Evolutionary conservation across 2,113 vertebrate genomes (phyloP).

Genomic region (Zeus faber): DNA sequence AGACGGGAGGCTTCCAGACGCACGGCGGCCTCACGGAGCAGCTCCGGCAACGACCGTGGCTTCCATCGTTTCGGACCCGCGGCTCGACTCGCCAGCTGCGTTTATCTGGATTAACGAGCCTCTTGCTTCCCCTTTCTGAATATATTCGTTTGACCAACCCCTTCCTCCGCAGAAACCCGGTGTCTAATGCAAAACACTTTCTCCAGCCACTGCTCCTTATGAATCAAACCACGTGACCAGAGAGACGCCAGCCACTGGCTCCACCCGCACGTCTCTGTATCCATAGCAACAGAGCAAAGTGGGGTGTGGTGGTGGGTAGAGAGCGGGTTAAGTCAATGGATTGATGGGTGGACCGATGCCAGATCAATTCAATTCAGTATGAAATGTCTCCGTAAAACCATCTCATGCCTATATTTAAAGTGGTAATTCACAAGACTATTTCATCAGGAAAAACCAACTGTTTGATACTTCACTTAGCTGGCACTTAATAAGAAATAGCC

Average conservation of each 20-base stretch:
- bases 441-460: no score
- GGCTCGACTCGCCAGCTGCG: background rate
- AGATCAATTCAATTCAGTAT: no score
- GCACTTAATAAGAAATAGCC: no score
- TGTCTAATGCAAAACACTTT: conserved; percentile 48
- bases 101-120: background rate
- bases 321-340: no score
- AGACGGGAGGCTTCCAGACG: background rate
- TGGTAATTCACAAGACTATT: no score
- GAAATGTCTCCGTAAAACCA: no score
- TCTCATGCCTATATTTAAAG: no score
- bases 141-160: conserved; percentile 1
- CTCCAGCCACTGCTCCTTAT: conserved; percentile 68
- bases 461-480: no score
- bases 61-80: background rate
- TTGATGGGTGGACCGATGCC: no score
- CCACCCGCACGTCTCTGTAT: conserved; percentile 77
- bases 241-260: conserved; percentile 72
- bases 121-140: background rate
- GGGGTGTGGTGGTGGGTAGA: no score
- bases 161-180: conserved; percentile 33
- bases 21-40: background rate
- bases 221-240: conserved; percentile 76
- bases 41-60: background rate
- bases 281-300: conserved; percentile 50